Percentiles rank a stretch among this genome's conserved stretches.
phyloP scores from a whole-genome alignment of 2,888 invertebrate genomes.

The Erebia ligea region DNA sequence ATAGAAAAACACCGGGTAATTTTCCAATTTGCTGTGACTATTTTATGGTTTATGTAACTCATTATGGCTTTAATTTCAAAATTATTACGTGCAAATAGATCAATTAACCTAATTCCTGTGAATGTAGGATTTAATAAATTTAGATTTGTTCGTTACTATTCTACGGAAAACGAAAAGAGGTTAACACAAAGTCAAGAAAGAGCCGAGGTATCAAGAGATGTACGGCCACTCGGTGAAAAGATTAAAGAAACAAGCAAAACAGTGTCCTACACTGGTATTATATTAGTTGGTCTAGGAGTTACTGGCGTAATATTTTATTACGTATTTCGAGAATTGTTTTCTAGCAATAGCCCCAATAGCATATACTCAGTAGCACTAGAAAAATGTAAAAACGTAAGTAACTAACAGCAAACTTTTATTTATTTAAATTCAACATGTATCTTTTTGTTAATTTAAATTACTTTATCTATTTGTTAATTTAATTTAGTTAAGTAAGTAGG shows the following conservation, averaged over 20 bases:
- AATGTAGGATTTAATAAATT: conserved; percentile 50
- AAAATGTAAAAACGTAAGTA: conserved; percentile 85
- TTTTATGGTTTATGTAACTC: conserved; percentile 15
- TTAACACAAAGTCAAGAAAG: conserved; percentile 67
- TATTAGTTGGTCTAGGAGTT: conserved; percentile 90
- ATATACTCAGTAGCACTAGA: conserved; percentile 91
- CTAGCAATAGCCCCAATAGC: conserved; percentile 92
- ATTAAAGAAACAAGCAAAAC: conserved; percentile 96
- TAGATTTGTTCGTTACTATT: conserved; percentile 55
- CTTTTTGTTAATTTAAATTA: too few species aligned
- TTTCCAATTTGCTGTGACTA: conserved; percentile 21
- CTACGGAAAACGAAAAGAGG: conserved; percentile 59
- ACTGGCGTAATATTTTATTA: conserved; percentile 93
- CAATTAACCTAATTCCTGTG: conserved; percentile 52
- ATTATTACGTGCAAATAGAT: conserved; percentile 58
- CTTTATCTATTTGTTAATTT: too few species aligned
- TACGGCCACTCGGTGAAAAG: conserved; percentile 87
- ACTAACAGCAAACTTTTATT: neutral
- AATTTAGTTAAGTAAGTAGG: too few species aligned
- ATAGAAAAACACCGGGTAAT: neutral
- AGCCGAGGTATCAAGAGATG: conserved; percentile 79
- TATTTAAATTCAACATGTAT: too few species aligned
- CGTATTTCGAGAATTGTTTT: conserved; percentile 93
- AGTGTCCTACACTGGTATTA: conserved; percentile 91
- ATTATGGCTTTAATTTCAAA: conserved; percentile 72